Evolutionary conservation across 2,113 vertebrate genomes (phyloP), one percentile per base, ranked within the genome.

Genomic region (Epinephelus moara): DNA sequence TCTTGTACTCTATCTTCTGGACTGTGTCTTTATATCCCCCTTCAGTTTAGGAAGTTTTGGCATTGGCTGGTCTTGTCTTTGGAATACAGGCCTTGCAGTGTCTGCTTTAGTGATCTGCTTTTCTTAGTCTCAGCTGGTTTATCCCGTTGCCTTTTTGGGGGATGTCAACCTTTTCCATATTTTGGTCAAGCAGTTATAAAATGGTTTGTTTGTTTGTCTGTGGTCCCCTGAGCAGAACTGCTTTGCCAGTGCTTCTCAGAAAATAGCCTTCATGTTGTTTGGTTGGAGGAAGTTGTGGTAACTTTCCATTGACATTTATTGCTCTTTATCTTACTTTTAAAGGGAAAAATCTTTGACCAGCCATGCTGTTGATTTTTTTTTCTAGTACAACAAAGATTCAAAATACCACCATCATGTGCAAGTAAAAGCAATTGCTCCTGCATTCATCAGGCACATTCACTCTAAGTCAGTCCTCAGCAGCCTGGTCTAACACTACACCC

Each of bases 401-500:
- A 49, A 70, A 61, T 47, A 47, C 25, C 30, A 14, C 4, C 21
- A 19, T 76, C 0, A 19, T 14, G 7, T 13, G 0, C 57, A 50
- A 64, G 61, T 68, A 47, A 6, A 37, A 45, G 0, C 53, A 53
- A 27, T 18, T 67, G 10, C 42, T 72, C 64, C 53, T 75, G 42
- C 67, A 68, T 37, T 57, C 25, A 64, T 69, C 23, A 74, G 49
- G 66, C 68, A 72, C 81, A 85, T 63, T 62, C 27, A 55, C 70
- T 49, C 10, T 5, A 59, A 52, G 23, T 57, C 59, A 17, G 42
- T 55, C 64, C 74, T 70, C 53, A 85, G 13, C 87, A 80, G 25
- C 78, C 85, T 68, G 72, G 64, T 88, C 92, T 93, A 95, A 95
- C 91, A 57, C 59, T n/a, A n/a, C 52, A 68, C 75, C 79, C 82